Base-by-base conservation (phyloP, 2,797 vertebrate species). In the Tiaroga cobitis region DNA sequence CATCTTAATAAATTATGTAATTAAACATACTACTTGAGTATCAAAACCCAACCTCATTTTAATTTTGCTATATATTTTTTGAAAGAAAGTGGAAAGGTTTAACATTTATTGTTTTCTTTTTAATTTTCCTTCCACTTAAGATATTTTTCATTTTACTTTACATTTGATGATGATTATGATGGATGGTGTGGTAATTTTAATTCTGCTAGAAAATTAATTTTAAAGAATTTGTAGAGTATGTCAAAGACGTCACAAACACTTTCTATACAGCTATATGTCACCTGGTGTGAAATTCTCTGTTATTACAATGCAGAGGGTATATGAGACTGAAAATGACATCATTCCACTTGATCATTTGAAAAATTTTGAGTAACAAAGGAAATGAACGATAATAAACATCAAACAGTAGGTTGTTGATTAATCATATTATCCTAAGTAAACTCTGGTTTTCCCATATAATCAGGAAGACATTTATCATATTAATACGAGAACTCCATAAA, bases 401-500 rank as follows among this genome's bases (percentile, higher is more conserved):
- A 90, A 91, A 93, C 90, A 93, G 92, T 91, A 74, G 87, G n/a
- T 86, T 56, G 67, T 72, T 85, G 82, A 86, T 86, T 76, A 82
- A 86, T 80, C 37, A 73, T 80, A 87, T 85, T 56, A 87, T 88
- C 81, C 73, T 68, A 81, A 72, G 83, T 39, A 85, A 91, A 85
- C 88, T 89, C 92, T 89, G 29, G 78, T 79, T 88, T 90, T 86
- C 80, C 89, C 89, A 87, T 86, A 79, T 80, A 54, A 88, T 80
- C 86, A 93, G 93, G 94, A 94, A 94, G 92, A 89, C 93, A 93
- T 95, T 90, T 90, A 89, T 95, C 93, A 93, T 43, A 91, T 87
- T 90, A 88, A 87, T 91, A 74, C 88, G 90, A 91, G 90, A 90
- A 88, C 92, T 84, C 81, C 74, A 88, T 73, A 91, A 93, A 93